Evolutionary conservation across 1,140 invertebrate genomes (phyloP).

Genomic region (Chelonus insularis): DNA sequence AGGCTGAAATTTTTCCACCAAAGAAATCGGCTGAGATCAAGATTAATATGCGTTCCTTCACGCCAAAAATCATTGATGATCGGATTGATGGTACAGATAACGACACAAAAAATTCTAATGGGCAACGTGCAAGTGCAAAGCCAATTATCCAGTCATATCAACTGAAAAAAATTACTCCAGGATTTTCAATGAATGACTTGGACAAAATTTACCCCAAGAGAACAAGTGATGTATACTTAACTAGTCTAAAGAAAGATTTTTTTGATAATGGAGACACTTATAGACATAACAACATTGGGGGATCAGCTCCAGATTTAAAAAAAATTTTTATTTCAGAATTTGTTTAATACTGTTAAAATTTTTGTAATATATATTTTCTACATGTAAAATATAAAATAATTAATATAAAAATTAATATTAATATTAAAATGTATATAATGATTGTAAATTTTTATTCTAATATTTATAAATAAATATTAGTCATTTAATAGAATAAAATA

Average conservation of each 20-base stretch:
- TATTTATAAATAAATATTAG: slow-evolving; percentile 29
- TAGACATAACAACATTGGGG: slow-evolving; percentile 55
- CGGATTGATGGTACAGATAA: slow-evolving; percentile 20
- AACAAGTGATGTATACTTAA: slow-evolving; percentile 43
- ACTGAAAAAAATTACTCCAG: slow-evolving; percentile 49
- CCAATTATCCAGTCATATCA: slow-evolving; percentile 48
- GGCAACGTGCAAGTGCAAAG: slow-evolving; percentile 32
- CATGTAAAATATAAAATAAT: slow-evolving; percentile 7
- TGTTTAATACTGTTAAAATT: slow-evolving; percentile 42
- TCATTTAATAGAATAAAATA: too few species aligned
- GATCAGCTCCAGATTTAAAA: slow-evolving; percentile 62
- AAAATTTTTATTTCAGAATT: slow-evolving; percentile 63
- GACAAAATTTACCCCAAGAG: slow-evolving; percentile 45
- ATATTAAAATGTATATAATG: slow-evolving; percentile 31
- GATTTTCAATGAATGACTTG: slow-evolving; percentile 60
- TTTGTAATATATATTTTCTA: slow-evolving; percentile 10
- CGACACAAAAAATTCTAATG: not conserved
- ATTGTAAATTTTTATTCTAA: slow-evolving; percentile 33
- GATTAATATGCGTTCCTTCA: slow-evolving; percentile 19
- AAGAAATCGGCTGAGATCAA: slow-evolving; percentile 43
- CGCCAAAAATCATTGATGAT: slow-evolving; percentile 46
- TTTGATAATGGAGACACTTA: slow-evolving; percentile 47
- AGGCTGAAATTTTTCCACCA: slow-evolving; percentile 44
- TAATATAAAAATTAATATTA: slow-evolving; percentile 4
- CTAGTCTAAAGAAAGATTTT: slow-evolving; percentile 48